Evolutionary conservation across 2,113 vertebrate genomes (phyloP).

Genomic region (Callithrix jacchus): DNA sequence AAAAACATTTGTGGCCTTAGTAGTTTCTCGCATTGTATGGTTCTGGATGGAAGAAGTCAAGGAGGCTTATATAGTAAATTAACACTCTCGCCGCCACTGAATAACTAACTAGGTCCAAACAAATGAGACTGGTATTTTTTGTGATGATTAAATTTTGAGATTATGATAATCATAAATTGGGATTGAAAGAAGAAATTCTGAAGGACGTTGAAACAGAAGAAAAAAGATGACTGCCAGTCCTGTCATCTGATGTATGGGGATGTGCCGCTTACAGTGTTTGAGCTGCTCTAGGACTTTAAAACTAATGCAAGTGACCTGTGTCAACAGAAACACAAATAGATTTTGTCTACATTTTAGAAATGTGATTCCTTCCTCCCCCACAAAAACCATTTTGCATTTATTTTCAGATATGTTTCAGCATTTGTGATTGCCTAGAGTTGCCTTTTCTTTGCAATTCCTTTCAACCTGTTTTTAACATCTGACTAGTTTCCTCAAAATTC

Average conservation of each 20-base stretch:
- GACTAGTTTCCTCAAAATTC: not conserved
- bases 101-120: not conserved
- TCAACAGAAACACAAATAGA: not conserved
- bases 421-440: not conserved
- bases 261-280: not conserved
- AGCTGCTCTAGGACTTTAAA: too few species aligned
- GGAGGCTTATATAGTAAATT: not conserved
- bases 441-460: not conserved
- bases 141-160: not conserved
- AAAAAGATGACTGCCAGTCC: not conserved
- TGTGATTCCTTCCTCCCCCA: not conserved
- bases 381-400: rapidly evolving
- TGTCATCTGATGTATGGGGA: not conserved
- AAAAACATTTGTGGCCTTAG: not conserved
- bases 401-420: too few species aligned
- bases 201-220: not conserved
- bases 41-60: not conserved
- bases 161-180: not conserved
- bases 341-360: not conserved
- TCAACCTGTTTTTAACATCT: not conserved
- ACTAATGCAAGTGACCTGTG: not conserved
- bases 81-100: not conserved
- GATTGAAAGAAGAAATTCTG: not conserved
- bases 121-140: not conserved
- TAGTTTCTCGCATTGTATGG: rapidly evolving